Conservation (phyloP, 53 echinoderm and acorn worm species). For the Actinopyga echinites region DNA sequence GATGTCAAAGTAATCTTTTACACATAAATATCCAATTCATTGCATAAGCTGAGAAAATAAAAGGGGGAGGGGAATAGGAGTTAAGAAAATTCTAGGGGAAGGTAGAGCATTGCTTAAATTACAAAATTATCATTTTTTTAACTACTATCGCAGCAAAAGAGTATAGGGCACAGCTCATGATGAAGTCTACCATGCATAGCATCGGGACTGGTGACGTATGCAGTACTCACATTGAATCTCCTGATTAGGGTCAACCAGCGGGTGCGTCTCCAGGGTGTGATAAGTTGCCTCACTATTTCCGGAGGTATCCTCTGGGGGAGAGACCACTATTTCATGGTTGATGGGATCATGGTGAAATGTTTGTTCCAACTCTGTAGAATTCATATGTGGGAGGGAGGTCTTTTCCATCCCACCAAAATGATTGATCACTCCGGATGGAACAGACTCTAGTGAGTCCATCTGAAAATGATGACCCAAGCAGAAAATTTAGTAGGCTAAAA, state of each 20-base stretch:
- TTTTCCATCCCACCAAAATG: not conserved
- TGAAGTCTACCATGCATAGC: no score
- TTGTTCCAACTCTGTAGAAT: not conserved
- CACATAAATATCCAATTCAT: no score
- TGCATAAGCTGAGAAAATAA: no score
- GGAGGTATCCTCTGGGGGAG: not conserved
- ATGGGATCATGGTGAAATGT: not conserved
- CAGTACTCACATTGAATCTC: constrained; percentile 9
- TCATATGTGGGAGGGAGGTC: not conserved
- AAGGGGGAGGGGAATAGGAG: no score
- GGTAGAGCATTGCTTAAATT: no score
- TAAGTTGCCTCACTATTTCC: not conserved
- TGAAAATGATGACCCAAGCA: not conserved
- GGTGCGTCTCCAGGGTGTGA: not conserved
- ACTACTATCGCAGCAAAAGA: no score
- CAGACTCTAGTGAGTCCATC: constrained; percentile 21
- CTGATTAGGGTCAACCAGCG: constrained; percentile 3
- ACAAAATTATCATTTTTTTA: no score
- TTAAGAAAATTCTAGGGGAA: no score
- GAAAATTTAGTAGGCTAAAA: no score
- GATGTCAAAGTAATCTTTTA: no score
- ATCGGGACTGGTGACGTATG: no score
- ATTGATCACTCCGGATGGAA: constrained; percentile 7
- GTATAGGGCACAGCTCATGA: no score
- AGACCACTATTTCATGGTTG: not conserved